These are phyloP conservation scores for Sesamia inferens DNA, from an alignment of 2,888 invertebrate species.

Conservation along the genomic window DNA sequence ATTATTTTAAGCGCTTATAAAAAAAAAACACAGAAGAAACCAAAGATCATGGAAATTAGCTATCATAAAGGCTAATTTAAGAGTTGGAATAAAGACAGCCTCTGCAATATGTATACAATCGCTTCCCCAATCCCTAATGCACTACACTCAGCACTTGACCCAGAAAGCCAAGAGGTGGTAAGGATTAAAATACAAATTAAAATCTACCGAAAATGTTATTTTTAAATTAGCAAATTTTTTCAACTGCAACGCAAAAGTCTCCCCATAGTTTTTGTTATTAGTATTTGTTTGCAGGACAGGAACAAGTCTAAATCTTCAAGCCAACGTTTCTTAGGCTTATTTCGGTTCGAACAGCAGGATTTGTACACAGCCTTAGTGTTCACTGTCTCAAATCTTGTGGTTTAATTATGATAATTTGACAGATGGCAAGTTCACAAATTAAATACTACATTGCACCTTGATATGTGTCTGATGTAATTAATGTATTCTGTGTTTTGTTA, in stretches of 20 bases:
- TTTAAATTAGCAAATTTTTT: background rate
- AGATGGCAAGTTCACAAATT: constrained; percentile 56
- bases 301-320: background rate
- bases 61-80: background rate
- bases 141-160: no score
- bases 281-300: background rate
- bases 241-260: background rate
- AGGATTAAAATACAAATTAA: background rate
- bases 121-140: background rate
- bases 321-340: background rate
- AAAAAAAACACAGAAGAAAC: background rate
- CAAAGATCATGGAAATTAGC: background rate
- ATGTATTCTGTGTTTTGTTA: constrained; percentile 35
- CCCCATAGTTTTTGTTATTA: background rate
- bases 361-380: constrained; percentile 19
- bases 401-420: constrained; percentile 64
- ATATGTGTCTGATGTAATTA: constrained; percentile 33
- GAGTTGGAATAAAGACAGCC: background rate
- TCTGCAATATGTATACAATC: no score
- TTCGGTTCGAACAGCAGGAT: background rate
- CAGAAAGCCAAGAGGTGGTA: no score
- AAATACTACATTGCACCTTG: constrained; percentile 39
- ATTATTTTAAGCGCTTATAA: background rate
- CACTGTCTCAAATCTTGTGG: constrained; percentile 47
- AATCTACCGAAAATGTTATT: background rate